phyloP scores from a whole-genome alignment of 2,113 vertebrate genomes.

The Asarcornis scutulata region DNA sequence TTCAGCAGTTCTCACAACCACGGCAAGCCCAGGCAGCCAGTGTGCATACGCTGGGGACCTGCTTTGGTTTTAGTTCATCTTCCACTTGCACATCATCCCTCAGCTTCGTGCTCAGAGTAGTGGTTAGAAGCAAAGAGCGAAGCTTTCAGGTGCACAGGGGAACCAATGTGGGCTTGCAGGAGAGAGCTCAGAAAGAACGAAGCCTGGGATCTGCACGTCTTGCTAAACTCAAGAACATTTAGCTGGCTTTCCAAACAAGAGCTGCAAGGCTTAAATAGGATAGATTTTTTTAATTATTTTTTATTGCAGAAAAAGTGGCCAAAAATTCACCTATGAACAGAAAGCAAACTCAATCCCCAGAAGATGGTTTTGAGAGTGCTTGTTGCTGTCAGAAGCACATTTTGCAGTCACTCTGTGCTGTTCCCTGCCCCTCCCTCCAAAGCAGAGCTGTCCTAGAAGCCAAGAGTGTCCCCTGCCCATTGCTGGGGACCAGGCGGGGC shows the following conservation, averaged over 20 bases:
- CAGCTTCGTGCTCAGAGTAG: background rate
- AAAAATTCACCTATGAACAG: background rate
- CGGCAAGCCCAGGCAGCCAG: background rate
- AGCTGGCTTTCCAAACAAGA: background rate
- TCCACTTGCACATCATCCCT: background rate
- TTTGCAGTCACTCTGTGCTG: background rate
- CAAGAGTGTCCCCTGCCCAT: background rate
- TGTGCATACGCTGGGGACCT: fast-evolving
- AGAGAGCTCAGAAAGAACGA: background rate
- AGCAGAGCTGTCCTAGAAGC: constrained; percentile 1
- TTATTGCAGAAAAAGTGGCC: background rate
- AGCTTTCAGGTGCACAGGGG: background rate
- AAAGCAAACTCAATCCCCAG: background rate
- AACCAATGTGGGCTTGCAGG: background rate
- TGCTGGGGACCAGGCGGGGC: background rate
- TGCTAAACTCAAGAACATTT: background rate
- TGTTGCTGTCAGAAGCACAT: background rate
- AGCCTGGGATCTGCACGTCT: background rate
- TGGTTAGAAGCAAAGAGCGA: background rate
- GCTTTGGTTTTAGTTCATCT: background rate
- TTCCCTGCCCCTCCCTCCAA: background rate
- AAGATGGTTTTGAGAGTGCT: background rate
- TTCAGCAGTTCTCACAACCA: background rate
- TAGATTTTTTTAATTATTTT: background rate
- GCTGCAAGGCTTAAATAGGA: background rate